Conservation (phyloP, 2,113 vertebrate genomes). For the Ursus arctos region DNA sequence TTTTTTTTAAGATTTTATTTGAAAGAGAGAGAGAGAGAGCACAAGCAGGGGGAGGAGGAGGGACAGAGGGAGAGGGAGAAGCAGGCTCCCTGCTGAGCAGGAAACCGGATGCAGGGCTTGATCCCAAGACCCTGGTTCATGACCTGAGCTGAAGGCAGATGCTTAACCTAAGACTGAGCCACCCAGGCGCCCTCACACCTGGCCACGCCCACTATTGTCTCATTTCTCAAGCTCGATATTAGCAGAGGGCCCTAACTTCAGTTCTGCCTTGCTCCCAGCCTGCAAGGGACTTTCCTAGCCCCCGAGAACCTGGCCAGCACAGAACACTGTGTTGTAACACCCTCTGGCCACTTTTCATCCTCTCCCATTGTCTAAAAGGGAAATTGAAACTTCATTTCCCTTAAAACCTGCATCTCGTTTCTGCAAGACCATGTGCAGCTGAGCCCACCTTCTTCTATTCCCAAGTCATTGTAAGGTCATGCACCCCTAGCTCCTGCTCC, state of each 20-base stretch:
- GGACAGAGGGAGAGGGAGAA: too few relatives aligned
- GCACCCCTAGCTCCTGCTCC: neutral
- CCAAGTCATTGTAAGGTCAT: neutral
- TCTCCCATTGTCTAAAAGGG: neutral
- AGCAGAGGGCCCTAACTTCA: neutral
- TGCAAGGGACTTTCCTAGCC: neutral
- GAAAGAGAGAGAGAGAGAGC: too few relatives aligned
- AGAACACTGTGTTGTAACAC: neutral
- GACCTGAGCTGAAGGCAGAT: too few relatives aligned
- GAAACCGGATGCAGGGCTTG: too few relatives aligned
- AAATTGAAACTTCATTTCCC: neutral
- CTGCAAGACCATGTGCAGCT: neutral
- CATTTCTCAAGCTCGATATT: neutral
- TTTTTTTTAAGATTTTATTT: too few relatives aligned
- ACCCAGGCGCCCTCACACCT: too few relatives aligned
- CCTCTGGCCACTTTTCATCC: neutral
- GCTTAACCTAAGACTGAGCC: too few relatives aligned
- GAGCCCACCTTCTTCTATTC: neutral
- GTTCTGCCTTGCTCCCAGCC: neutral
- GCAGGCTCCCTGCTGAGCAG: too few relatives aligned
- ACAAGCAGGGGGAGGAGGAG: too few relatives aligned
- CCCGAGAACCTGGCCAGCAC: neutral
- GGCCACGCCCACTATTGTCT: neutral
- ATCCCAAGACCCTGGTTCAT: too few relatives aligned
- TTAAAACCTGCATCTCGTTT: neutral